These are phyloP conservation scores for Pachycephala philippinensis DNA, from an alignment of 2,113 vertebrate genomes.

Conservation along the genomic window DNA sequence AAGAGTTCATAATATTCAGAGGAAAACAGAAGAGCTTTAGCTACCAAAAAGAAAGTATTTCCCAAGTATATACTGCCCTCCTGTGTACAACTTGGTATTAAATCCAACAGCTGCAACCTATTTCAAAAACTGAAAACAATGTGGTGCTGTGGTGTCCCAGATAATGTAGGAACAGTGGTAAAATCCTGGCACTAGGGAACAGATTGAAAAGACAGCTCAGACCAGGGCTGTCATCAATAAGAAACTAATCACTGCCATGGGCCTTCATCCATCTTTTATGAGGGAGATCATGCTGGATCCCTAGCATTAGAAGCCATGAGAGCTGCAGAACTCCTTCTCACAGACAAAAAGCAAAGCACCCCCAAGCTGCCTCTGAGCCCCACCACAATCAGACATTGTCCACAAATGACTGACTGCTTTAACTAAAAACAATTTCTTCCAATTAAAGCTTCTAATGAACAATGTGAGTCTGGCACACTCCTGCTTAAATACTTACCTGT, in stretches of 20 bases:
- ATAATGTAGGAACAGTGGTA: not conserved
- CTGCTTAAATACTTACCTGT: not conserved
- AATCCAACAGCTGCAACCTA: not conserved
- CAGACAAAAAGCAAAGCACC: not conserved
- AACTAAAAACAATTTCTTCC: not conserved
- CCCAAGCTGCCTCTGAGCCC: not conserved
- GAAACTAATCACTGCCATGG: not conserved
- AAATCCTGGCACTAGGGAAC: not conserved
- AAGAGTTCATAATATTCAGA: not conserved
- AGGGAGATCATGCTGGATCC: not conserved
- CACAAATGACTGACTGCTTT: not conserved
- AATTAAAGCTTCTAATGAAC: not conserved
- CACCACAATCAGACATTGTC: not conserved
- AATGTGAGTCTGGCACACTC: not conserved
- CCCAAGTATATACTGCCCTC: slow-evolving; percentile 61
- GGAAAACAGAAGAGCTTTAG: not conserved
- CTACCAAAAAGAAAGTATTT: not conserved
- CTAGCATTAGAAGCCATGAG: not conserved
- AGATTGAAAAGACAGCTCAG: not conserved
- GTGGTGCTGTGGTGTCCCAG: not conserved
- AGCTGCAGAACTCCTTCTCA: not conserved
- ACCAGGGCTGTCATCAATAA: not conserved
- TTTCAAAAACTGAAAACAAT: not conserved
- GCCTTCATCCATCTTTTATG: not conserved
- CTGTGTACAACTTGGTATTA: slow-evolving; percentile 2